Conservation (phyloP, 2,888 invertebrate genomes). For the Diachrysia chrysitis region DNA sequence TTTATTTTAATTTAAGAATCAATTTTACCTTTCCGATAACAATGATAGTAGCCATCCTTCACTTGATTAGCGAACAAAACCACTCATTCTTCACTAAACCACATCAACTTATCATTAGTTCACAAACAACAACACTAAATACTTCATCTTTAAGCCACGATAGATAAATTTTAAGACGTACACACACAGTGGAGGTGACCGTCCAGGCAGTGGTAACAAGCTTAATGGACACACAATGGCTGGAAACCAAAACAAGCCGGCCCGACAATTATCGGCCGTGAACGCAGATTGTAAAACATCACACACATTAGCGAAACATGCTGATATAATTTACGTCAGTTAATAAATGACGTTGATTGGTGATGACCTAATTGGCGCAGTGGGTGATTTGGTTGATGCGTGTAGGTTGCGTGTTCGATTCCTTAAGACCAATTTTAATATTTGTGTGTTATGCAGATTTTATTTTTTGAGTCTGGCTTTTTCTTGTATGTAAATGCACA, state of each 20-base stretch:
- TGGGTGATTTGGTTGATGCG: neutral
- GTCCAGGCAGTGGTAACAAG: constrained; percentile 62
- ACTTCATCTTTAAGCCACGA: neutral
- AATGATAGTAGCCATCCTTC: constrained; percentile 62
- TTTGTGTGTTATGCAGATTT: no score
- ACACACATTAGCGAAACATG: constrained; percentile 28
- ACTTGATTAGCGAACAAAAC: constrained; percentile 52
- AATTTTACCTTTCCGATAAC: constrained; percentile 64
- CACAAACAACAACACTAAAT: constrained; percentile 33
- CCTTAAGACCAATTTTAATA: no score
- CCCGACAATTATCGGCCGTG: constrained; percentile 65
- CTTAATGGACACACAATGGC: constrained; percentile 73
- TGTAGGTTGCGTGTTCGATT: neutral
- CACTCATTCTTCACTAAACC: constrained; percentile 54
- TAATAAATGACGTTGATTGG: constrained; percentile 7
- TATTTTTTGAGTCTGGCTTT: no score
- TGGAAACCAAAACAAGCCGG: constrained; percentile 76
- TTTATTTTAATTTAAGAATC: no score
- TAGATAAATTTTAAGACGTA: constrained; percentile 23
- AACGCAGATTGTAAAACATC: constrained; percentile 59
- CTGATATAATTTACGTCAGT: neutral
- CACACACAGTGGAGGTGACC: constrained; percentile 45
- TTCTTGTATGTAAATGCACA: no score
- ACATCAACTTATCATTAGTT: constrained; percentile 57
- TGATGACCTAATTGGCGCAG: constrained; percentile 1